phyloP scores from a whole-genome alignment of 1,140 invertebrate genomes.

The Solenopsis invicta region DNA sequence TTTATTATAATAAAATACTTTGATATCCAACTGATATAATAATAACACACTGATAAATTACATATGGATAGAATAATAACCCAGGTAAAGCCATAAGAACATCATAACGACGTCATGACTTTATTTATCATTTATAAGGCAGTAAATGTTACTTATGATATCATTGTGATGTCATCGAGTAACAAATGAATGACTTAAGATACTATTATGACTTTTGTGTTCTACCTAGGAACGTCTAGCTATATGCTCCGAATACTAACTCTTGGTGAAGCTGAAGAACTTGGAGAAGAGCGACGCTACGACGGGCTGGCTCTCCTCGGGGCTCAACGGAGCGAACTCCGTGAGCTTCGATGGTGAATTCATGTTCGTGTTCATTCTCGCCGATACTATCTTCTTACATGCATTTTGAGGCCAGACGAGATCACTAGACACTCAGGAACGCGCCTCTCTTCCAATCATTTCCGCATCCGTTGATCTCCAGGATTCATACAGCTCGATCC shows the following conservation, averaged over 20 bases:
- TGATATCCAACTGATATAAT: not conserved
- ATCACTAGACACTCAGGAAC: not conserved
- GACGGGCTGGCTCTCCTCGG: slow-evolving; percentile 88
- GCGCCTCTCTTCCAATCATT: not conserved
- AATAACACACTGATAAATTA: not conserved
- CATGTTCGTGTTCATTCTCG: slow-evolving; percentile 89
- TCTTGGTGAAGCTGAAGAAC: slow-evolving; percentile 87
- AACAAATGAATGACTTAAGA: too few species aligned
- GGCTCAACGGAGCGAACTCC: slow-evolving; percentile 91
- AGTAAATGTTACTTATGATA: too few species aligned
- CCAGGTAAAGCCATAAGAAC: too few species aligned
- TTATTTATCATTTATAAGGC: too few species aligned
- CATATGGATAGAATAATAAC: not conserved
- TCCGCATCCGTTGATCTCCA: not conserved
- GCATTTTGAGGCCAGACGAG: slow-evolving; percentile 42
- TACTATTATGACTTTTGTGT: too few species aligned
- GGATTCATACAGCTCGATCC: not conserved
- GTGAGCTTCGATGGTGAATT: slow-evolving; percentile 91
- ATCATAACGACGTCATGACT: too few species aligned
- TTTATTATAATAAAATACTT: not conserved
- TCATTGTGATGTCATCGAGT: too few species aligned
- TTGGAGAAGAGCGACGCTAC: slow-evolving; percentile 89
- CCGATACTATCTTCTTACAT: slow-evolving; percentile 59
- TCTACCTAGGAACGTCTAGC: not conserved
- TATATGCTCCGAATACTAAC: slow-evolving; percentile 68